A percentile compares a stretch with the other conserved stretches of the same genome.
Evolutionary conservation across 2,888 invertebrate species (phyloP).

Genomic region (Lepidochrysops patricia): DNA sequence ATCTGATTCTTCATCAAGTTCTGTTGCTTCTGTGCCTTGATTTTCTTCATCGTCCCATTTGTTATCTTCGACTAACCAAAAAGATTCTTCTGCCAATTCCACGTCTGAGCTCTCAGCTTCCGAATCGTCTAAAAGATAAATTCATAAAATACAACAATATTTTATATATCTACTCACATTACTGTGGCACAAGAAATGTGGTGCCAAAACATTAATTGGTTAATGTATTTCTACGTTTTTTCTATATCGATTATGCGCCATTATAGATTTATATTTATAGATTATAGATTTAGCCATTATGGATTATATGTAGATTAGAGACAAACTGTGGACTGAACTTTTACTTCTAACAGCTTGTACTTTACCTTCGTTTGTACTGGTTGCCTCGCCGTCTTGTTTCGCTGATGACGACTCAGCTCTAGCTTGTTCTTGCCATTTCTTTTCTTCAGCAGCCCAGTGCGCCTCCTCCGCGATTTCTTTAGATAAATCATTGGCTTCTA

Average conservation of each 20-base stretch:
- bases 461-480: background rate
- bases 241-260: too few species aligned
- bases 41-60: background rate
- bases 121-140: background rate
- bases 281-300: too few species aligned
- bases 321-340: too few species aligned
- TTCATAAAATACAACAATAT: background rate
- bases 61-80: background rate
- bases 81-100: background rate
- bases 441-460: constrained; percentile 1
- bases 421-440: background rate
- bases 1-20: background rate
- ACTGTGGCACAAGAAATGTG: too few species aligned
- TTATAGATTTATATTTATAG: too few species aligned
- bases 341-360: too few species aligned
- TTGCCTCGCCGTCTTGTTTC: background rate
- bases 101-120: background rate
- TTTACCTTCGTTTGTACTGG: background rate
- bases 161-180: background rate
- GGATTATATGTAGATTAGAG: too few species aligned
- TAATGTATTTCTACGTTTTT: too few species aligned
- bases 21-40: background rate
- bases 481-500: background rate
- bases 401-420: background rate
- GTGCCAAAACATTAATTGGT: too few species aligned